Evolutionary conservation across 2,888 invertebrate species (phyloP), one percentile per base, ranked within the genome.

Genomic region (Eupithecia abbreviata): DNA sequence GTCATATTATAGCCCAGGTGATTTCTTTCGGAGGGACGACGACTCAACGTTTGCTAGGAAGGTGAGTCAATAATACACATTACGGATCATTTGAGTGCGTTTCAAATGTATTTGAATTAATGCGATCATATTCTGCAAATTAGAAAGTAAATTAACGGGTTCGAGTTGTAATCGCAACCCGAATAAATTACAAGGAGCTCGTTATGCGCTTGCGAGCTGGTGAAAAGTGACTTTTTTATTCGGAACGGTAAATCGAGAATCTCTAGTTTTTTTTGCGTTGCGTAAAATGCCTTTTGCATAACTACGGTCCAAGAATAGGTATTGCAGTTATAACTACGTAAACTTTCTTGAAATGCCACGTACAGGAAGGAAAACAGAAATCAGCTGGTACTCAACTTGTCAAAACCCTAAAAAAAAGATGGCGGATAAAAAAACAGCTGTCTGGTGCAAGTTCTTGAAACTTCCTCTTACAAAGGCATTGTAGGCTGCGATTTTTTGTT

Each of bases 1-100:
- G 95, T 95, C 87, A 95, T 95, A 90, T 95, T 95, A 95, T 95
- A 95, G 95, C 95, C 94, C 88, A 90, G 91, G 93, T 92, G 91
- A 90, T 90, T 84, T 84, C 80, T 81, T 87, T 89, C 90, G 93
- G 94, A 92, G 94, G 90, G 91, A 89, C 91, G 89, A 87, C 91
- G 89, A 86, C 84, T 84, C 30, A 85, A 84, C 73, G 75, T 73
- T 75, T 72, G 73, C 71, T 71, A 69, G 51, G 67, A 68, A 76
- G 78, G 78, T 78, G 71, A 81, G 82, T 74, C 75, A 69, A 79
- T 66, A 71, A 69, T 68, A 69, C 76, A 91, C 91, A 91, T 90
- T 62, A 62, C 58, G 58, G 91, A 90, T 81, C 81, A 76, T 80
- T 70, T 75, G 58, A 62, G 70, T 82, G 81, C 80, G 79, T 83